These are phyloP conservation scores for Proteles cristata DNA, from an alignment of 2,113 vertebrate species.

Conservation along the genomic window DNA sequence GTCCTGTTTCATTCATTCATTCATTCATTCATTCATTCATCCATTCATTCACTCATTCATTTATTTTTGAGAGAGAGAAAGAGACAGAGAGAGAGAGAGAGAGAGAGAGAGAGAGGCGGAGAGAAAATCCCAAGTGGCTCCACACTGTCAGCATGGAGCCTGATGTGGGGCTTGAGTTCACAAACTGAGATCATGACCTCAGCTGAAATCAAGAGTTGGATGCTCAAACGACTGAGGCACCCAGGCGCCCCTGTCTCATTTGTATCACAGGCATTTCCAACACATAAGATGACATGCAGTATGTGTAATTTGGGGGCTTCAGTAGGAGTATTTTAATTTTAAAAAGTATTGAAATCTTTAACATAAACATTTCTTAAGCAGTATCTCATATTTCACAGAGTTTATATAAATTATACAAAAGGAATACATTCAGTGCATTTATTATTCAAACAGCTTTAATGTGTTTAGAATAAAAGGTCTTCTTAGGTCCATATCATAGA, in stretches of 20 bases:
- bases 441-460: constrained; percentile 33
- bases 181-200: too few relatives aligned
- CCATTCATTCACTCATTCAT: too few relatives aligned
- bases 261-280: neutral
- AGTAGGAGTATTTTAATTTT: neutral
- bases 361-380: neutral
- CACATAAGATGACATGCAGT: neutral
- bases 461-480: constrained; percentile 3
- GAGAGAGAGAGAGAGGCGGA: too few relatives aligned
- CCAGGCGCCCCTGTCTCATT: too few relatives aligned
- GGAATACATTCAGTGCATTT: neutral
- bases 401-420: constrained; percentile 7
- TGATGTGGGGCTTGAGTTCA: too few relatives aligned
- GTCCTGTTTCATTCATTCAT: neutral
- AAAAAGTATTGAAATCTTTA: neutral
- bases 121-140: too few relatives aligned
- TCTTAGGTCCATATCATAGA: neutral
- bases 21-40: neutral
- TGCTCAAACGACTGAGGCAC: too few relatives aligned
- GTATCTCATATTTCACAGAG: constrained; percentile 17
- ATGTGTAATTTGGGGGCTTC: neutral
- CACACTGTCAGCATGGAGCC: too few relatives aligned
- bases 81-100: too few relatives aligned
- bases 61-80: too few relatives aligned
- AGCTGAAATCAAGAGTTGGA: too few relatives aligned